These are phyloP conservation scores for Takifugu flavidus DNA, from an alignment of 2,113 vertebrate genomes.

Conservation along the genomic window DNA sequence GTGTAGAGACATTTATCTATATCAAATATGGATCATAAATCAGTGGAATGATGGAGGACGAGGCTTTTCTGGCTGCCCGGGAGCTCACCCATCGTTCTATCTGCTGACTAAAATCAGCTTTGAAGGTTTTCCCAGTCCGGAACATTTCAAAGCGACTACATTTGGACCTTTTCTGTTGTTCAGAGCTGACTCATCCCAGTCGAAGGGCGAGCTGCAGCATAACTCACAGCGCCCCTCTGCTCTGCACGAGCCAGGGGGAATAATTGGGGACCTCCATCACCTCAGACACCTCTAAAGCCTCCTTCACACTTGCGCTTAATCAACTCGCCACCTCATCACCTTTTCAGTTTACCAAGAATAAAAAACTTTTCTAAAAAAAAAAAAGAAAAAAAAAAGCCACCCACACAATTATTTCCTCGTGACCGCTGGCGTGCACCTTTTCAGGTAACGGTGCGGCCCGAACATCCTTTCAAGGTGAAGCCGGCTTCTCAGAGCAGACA, in stretches of 20 bases:
- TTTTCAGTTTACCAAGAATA: no score
- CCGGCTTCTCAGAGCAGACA: no score
- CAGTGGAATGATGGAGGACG: background rate
- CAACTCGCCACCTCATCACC: constrained; percentile 18
- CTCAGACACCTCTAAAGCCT: background rate
- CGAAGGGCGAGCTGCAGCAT: constrained; percentile 19
- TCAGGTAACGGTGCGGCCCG: no score
- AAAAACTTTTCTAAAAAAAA: no score
- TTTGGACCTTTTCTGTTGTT: no score
- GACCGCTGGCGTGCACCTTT: no score
- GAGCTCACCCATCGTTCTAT: background rate
- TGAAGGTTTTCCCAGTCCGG: background rate
- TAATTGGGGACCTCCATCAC: constrained; percentile 46
- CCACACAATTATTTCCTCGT: no score
- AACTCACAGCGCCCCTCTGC: constrained; percentile 22
- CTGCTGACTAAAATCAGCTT: background rate
- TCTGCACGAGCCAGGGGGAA: constrained; percentile 24
- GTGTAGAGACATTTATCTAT: background rate
- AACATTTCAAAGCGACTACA: no score
- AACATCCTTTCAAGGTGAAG: no score
- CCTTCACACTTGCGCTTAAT: constrained; percentile 21
- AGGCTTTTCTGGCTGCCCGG: background rate
- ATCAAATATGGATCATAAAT: background rate
- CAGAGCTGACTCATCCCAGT: background rate
- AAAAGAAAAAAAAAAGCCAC: no score